These are phyloP conservation scores for Heterocephalus glaber DNA, from an alignment of 2,113 vertebrate genomes.

Conservation along the genomic window DNA sequence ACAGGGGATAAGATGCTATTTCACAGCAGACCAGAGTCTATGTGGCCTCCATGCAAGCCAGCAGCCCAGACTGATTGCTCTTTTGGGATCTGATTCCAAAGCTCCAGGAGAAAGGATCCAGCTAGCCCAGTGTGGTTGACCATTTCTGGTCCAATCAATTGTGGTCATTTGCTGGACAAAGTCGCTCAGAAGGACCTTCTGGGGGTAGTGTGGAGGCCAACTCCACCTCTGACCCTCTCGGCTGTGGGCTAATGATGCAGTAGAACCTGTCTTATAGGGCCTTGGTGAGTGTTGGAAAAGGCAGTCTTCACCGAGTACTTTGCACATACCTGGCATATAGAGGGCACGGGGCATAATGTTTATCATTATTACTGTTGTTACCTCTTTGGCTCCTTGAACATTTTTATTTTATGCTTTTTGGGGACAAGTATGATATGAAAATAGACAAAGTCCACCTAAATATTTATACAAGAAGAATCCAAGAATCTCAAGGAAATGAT, in stretches of 20 bases:
- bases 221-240: background rate
- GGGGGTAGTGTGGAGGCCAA: no score
- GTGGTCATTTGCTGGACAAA: background rate
- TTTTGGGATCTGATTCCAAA: background rate
- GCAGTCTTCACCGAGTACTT: background rate
- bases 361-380: background rate
- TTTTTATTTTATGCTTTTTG: background rate
- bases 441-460: background rate
- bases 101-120: background rate
- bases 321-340: background rate
- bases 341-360: background rate
- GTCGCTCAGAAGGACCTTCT: background rate
- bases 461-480: background rate
- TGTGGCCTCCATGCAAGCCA: background rate
- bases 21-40: background rate
- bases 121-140: background rate
- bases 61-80: background rate
- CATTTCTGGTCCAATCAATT: background rate
- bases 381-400: background rate
- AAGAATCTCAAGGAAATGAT: background rate
- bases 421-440: constrained; percentile 6
- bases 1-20: background rate
- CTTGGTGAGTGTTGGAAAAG: background rate
- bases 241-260: background rate
- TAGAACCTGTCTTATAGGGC: background rate